Conservation (phyloP, 2,113 vertebrate genomes). For the Tragelaphus strepsiceros region DNA sequence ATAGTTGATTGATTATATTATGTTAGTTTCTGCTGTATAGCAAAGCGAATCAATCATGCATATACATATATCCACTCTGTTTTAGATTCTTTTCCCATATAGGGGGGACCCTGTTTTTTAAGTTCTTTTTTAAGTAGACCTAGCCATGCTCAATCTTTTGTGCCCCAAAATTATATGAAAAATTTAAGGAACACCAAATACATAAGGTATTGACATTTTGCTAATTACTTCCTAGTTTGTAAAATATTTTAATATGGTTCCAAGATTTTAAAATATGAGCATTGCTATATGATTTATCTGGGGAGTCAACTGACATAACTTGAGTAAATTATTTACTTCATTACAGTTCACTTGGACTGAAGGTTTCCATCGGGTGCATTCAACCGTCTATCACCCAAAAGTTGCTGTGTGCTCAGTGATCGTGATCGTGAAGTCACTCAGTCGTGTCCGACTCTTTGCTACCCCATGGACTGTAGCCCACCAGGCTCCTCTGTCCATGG, state of each 20-base stretch:
- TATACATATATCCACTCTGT: neutral
- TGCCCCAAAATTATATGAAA: neutral
- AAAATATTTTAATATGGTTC: neutral
- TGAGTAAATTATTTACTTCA: slow-evolving; percentile 59
- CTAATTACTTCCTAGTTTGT: neutral
- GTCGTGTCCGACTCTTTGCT: too few species aligned
- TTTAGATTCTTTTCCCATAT: neutral
- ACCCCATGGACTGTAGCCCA: too few species aligned
- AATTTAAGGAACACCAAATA: neutral
- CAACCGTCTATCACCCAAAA: neutral
- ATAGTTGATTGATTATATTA: neutral
- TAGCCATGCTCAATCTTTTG: neutral
- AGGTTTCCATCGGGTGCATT: neutral
- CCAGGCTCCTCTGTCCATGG: too few species aligned
- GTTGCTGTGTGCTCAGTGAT: neutral
- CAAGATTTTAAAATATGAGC: slow-evolving; percentile 1
- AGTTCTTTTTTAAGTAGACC: neutral
- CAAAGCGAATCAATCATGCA: rapidly evolving
- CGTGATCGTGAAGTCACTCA: too few species aligned
- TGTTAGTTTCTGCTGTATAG: neutral
- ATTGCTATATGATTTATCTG: neutral
- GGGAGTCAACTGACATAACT: slow-evolving; percentile 31
- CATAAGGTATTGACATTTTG: neutral
- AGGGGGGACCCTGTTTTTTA: neutral
- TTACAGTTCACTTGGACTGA: slow-evolving; percentile 49